Base-by-base conservation (phyloP, 2,797 vertebrate genomes). In the Clarias platycephalus region DNA sequence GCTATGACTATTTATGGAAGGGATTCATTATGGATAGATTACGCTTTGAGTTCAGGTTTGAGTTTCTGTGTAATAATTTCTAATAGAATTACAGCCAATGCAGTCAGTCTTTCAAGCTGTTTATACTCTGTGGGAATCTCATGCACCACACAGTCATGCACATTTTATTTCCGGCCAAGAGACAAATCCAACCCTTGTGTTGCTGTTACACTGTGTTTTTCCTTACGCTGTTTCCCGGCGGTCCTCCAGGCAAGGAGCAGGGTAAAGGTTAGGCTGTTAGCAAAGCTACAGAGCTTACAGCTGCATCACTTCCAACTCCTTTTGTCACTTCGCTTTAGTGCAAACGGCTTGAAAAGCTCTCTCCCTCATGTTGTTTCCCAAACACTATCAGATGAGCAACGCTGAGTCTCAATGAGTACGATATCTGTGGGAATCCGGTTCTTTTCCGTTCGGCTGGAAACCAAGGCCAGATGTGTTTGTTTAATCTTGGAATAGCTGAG, bases 391-490 rank as follows among this genome's bases (percentile, higher is more conserved):
- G 76, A 83, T 85, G 84, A 88, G 83, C 86, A 86, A 84, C 83
- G 58, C 81, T 85, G 87, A 71, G 84, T 79, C 80, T 85, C 77
- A 79, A 66, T 83, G 74, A 63, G 83, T 71, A 20, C 57, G 80
- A 86, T 88, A 89, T 88, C 87, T 84, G 63, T 78, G 83, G 81
- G 84, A 86, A 86, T 40, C 81, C 40, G 31, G 85, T 74, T 31
- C 76, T 58, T 74, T 89, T 87, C 64, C 55, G 75, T 89, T 80
- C 68, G 49, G 78, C 62, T 77, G 84, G 37, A 79, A 13, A 85
- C 62, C 78, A 76, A 75, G 81, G 78, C 87, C 84, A 89, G 88
- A 90, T 90, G 88, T 90, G 87, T 87, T 90, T 86, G 78, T 88
- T 90, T 90, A 84, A 87, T 90, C 87, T 86, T 83, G 31, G 66